A percentile compares a stretch with the other conserved stretches of the same genome.
Conservation (phyloP, 1,140 invertebrate species). For the Drosophila simulans region DNA sequence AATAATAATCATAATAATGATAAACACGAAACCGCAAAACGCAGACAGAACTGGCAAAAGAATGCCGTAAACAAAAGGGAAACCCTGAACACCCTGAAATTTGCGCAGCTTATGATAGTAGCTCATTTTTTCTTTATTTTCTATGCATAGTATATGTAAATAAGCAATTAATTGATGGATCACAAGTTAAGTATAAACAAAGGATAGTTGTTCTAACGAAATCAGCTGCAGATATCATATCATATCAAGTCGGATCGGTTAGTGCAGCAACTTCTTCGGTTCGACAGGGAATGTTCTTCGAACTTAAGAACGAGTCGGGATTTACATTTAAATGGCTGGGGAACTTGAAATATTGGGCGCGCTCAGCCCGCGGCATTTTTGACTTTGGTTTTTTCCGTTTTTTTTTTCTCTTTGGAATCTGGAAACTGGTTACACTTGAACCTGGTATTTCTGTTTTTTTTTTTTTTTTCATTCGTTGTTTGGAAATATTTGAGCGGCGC, state of each 20-base stretch:
- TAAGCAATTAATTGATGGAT: too few relatives aligned
- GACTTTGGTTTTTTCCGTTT: constrained; percentile 1
- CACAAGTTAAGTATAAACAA: too few relatives aligned
- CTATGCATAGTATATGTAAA: too few relatives aligned
- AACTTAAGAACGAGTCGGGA: constrained; percentile 62
- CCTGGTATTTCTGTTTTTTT: constrained; percentile 49
- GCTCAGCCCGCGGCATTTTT: constrained; percentile 37
- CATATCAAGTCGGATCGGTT: constrained; percentile 1
- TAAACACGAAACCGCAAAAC: constrained; percentile 57
- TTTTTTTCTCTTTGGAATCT: constrained; percentile 33
- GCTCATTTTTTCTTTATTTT: too few relatives aligned
- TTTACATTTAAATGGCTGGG: constrained; percentile 70
- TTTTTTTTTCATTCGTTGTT: constrained; percentile 21
- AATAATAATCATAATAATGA: constrained; percentile 65
- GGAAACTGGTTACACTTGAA: constrained; percentile 81
- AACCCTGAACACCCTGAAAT: constrained; percentile 29
- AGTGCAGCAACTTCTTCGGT: constrained; percentile 19
- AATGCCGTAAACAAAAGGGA: constrained; percentile 20
- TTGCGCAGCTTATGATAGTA: neutral
- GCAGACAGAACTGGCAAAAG: constrained; percentile 42
- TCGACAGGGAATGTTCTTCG: constrained; percentile 22
- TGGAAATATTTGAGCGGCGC: constrained; percentile 64
- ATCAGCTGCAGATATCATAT: too few relatives aligned
- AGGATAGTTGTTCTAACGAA: too few relatives aligned
- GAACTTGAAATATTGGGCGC: constrained; percentile 61